Evolutionary conservation across 2,888 invertebrate genomes (phyloP), one percentile per base, ranked within the genome.

Genomic region (Neria commutata): DNA sequence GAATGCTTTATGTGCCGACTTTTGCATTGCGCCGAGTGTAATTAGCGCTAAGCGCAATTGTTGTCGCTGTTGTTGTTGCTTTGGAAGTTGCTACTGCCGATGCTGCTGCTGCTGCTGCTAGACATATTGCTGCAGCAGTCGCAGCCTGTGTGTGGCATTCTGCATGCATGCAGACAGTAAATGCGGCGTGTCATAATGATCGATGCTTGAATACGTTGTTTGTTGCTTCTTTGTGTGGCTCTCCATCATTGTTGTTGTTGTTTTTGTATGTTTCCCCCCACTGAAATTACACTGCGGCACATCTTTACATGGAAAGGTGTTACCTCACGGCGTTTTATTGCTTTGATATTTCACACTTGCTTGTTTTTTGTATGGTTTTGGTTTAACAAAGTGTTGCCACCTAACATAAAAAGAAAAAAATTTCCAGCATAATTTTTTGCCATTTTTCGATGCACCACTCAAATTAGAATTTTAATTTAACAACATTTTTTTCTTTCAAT

Each of bases 101-200:
- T 54, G 54, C 17, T 54, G 19, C 51, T 33, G 37, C 17, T 58
- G 56, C 45, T 56, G 37, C 54, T 46, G 25, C 24, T 29, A 5
- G 47, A 6, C 40, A 40, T 40, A 17, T 4, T n/a, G 40, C 56
- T 62, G 63, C 72, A 73, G 68, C 72, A 72, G 61, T 61, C 58
- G 72, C 66, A 52, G n/a, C n/a, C n/a, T 53, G 49, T 66, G 64
- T 50, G 62, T 54, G 24, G 65, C 56, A 46, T 54, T 53, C 55
- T 57, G n/a, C 26, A 55, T 33, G 54, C 51, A 47, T 26, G 40
- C 26, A 60, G 1, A 3, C 6, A 8, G 33, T 17, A 25, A 24
- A 10, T 24, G 25, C 48, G 25, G 42, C 42, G 42, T 42, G 42
- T 42, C 42, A 42, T 19, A 42, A 42, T 42, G 42, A 42, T 42